Evolutionary conservation across 2,113 vertebrate genomes (phyloP), one percentile per base, ranked within the genome.

Genomic region (Chloroceryle aenea): DNA sequence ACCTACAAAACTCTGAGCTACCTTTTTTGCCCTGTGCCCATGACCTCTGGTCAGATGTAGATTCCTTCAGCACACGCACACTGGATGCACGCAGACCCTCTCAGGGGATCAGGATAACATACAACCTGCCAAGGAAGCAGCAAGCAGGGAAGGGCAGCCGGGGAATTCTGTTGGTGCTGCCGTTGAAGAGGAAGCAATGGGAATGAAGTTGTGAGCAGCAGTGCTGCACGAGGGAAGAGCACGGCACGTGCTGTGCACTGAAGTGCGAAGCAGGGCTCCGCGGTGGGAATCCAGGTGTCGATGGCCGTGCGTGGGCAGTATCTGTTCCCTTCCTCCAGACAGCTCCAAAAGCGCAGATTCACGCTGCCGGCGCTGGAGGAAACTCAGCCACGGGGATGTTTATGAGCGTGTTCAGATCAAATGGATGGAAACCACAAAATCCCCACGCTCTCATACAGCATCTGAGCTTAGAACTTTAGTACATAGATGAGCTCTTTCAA

Each of bases 391-490:
- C 5, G 26, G 55, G 34, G 71, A 86, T 50, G 42, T 76, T 87
- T 38, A 52, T 0, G 17, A 90, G 78, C 32, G 20, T 32, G 29
- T 85, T 90, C 27, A 55, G 26, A 91, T 82, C 58, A 87, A 73
- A 89, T 58, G 53, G 71, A 62, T 87, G 36, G 83, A 87, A 96
- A 36, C 53, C 87, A 83, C 89, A 91, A 85, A 83, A 91, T 85
- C 89, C 82, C 75, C 38, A 69, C 45, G 3, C 22, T 87, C 62
- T 73, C 85, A 69, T 79, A 87, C 89, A 90, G 42, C 69, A 42
- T 66, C 62, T 55, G 20, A 76, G 43, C n/a, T 91, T 59, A 92
- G 52, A 47, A 89, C 64, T 77, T 52, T 27, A 73, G 8, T 32
- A 14, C 71, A 43, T 45, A 85, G 73, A 85, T 47, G 30, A 90